Evolutionary conservation across 2,113 vertebrate genomes (phyloP).

Genomic region (Oostethus manadensis): DNA sequence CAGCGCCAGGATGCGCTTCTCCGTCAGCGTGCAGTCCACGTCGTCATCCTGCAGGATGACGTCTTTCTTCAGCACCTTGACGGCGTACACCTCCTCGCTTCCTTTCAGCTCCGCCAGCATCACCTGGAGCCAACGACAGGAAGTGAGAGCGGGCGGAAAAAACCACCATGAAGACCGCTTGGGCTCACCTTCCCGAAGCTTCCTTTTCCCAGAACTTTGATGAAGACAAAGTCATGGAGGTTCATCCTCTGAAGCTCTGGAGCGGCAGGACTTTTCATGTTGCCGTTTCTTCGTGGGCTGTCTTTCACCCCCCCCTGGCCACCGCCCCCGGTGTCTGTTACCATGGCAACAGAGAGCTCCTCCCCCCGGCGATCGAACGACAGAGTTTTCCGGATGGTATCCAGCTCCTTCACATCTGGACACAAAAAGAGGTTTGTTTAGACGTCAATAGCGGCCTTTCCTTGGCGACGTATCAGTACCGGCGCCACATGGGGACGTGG

Average conservation of each 20-base stretch:
- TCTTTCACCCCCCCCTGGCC: too few species aligned
- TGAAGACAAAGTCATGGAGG: conserved; percentile 89
- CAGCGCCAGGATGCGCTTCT: conserved; percentile 92
- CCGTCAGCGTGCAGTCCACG: conserved; percentile 94
- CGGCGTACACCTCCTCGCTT: conserved; percentile 91
- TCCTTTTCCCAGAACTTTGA: conserved; percentile 97
- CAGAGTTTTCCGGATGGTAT: conserved; percentile 91
- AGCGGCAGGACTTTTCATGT: conserved; percentile 69
- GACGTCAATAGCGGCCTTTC: too few species aligned
- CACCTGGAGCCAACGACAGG: conserved; percentile 69
- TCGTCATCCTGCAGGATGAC: conserved; percentile 96
- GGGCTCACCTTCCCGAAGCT: conserved; percentile 91
- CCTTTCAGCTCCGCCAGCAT: conserved; percentile 94
- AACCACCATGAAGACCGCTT: too few species aligned
- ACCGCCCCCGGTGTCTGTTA: conserved; percentile 25
- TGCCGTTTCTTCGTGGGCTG: conserved; percentile 76
- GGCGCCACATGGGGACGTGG: conserved; percentile 94
- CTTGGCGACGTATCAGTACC: conserved; percentile 56
- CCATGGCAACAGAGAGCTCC: conserved; percentile 69
- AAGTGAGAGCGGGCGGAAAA: too few species aligned
- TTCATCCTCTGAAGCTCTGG: conserved; percentile 79
- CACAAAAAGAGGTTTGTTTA: not conserved
- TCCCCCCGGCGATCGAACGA: conserved; percentile 89
- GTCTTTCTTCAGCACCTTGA: conserved; percentile 95
- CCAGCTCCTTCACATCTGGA: conserved; percentile 88